A percentile compares a stretch with the other conserved stretches of the same genome.
phyloP scores from a whole-genome alignment of 2,113 vertebrate species.

The Marmota flaviventris region DNA sequence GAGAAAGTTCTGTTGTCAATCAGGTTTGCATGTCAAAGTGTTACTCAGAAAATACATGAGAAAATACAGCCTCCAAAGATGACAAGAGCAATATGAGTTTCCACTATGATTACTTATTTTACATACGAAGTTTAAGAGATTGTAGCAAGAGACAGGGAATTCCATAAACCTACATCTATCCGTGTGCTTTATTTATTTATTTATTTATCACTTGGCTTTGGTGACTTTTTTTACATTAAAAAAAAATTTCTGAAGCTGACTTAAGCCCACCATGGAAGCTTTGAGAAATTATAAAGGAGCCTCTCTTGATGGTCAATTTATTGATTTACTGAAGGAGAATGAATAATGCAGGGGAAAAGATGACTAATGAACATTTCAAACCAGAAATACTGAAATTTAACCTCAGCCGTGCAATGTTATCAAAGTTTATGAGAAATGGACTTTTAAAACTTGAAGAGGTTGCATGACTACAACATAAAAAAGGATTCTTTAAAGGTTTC shows the following conservation, averaged over 20 bases:
- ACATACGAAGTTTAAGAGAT: background rate
- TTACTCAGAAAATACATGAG: background rate
- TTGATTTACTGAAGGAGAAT: conserved; percentile 50
- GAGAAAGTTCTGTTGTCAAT: background rate
- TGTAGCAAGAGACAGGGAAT: background rate
- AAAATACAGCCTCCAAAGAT: background rate
- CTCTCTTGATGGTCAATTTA: conserved; percentile 72
- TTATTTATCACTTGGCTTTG: background rate
- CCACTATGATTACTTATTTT: background rate
- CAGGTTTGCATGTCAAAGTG: rapidly evolving
- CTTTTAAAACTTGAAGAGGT: background rate
- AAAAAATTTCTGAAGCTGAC: background rate
- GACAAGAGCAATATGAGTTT: background rate
- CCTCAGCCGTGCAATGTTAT: conserved; percentile 5
- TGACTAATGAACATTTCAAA: conserved; percentile 57
- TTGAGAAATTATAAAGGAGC: background rate
- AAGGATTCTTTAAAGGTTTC: background rate
- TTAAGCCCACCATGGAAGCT: conserved; percentile 10
- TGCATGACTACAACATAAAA: background rate
- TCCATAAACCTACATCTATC: background rate
- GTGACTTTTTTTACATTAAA: background rate
- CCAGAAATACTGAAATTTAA: conserved; percentile 16
- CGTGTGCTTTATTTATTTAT: background rate
- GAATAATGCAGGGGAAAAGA: conserved; percentile 43
- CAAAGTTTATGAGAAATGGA: conserved; percentile 40